phyloP scores from a whole-genome alignment of 2,113 vertebrate genomes.

The Cyprinus carpio region DNA sequence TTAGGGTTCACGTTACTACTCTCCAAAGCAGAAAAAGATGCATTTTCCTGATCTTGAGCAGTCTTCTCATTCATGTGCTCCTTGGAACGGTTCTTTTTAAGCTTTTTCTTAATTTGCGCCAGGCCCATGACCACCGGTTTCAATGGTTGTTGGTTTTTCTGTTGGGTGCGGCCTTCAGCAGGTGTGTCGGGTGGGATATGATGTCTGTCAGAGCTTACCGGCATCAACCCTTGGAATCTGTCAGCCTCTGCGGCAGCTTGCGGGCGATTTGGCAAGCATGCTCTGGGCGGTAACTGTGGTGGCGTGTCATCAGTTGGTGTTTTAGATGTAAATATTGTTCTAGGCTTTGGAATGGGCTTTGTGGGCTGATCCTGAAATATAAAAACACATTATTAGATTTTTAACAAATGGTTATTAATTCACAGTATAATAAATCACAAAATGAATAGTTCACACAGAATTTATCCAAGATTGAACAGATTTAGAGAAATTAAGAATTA shows the following conservation, averaged over 20 bases:
- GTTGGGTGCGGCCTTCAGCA: background rate
- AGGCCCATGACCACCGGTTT: constrained; percentile 60
- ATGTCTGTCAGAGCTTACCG: constrained; percentile 9
- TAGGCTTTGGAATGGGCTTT: constrained; percentile 25
- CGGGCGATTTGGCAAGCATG: background rate
- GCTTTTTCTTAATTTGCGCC: constrained; percentile 67
- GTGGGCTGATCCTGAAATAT: constrained; percentile 13
- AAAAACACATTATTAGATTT: background rate
- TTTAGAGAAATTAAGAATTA: too few species aligned
- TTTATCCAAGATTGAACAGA: background rate
- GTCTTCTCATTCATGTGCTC: constrained; percentile 54
- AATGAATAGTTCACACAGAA: too few species aligned
- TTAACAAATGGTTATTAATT: background rate
- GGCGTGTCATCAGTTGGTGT: constrained; percentile 24
- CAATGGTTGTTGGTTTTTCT: constrained; percentile 40
- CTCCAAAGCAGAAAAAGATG: background rate
- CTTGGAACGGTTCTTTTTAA: constrained; percentile 59
- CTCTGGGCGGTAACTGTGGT: constrained; percentile 60
- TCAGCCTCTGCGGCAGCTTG: constrained; percentile 29
- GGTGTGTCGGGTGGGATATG: background rate
- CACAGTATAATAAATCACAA: background rate
- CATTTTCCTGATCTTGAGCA: background rate
- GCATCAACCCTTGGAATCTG: background rate
- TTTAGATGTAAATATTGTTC: background rate
- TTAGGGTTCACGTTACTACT: background rate